These are phyloP conservation scores for Pelecanoides urinatrix DNA, from an alignment of 2,113 vertebrate genomes.

Conservation along the genomic window DNA sequence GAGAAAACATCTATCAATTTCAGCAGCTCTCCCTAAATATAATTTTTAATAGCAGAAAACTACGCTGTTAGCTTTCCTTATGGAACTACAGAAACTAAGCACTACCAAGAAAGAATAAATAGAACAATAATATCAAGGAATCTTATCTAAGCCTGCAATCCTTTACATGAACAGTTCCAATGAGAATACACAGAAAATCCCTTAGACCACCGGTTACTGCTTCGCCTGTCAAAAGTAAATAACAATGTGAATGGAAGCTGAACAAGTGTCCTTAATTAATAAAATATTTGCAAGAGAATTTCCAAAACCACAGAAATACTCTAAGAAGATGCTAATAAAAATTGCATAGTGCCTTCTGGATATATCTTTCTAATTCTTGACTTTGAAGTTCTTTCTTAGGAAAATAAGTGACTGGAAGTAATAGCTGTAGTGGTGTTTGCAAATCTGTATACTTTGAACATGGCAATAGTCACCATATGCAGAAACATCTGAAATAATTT, in stretches of 20 bases:
- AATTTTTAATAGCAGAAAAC: not conserved
- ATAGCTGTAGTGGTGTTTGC: not conserved
- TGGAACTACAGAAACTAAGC: not conserved
- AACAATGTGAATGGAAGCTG: not conserved
- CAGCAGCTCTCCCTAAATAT: not conserved
- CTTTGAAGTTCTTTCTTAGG: not conserved
- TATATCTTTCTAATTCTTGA: not conserved
- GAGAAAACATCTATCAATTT: not conserved
- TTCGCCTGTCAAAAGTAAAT: not conserved
- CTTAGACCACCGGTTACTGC: not conserved
- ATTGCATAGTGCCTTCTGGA: not conserved
- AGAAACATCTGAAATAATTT: not conserved
- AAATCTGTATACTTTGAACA: not conserved
- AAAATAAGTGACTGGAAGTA: not conserved
- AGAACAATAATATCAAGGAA: not conserved
- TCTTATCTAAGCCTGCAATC: not conserved
- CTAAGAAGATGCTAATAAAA: not conserved
- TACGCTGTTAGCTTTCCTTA: not conserved
- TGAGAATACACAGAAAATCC: not conserved
- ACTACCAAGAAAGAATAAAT: not conserved
- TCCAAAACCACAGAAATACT: not conserved
- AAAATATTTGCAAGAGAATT: not conserved
- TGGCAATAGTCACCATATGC: not conserved
- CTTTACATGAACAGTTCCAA: not conserved
- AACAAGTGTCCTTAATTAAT: not conserved